Conservation (phyloP, 2,113 vertebrate species). For the Nesogale talazaci region DNA sequence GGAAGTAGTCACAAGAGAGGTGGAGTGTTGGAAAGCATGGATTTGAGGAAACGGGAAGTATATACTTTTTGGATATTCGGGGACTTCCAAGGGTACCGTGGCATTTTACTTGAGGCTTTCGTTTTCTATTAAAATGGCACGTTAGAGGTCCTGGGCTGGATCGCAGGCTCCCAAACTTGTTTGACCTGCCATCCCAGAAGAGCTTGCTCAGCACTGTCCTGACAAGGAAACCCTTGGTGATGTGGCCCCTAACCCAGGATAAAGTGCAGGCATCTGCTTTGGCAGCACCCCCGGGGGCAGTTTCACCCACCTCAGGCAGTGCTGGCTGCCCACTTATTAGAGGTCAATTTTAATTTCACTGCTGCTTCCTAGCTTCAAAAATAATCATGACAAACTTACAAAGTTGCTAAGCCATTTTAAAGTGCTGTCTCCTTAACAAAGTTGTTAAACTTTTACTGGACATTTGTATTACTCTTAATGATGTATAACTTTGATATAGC, state of each 20-base stretch:
- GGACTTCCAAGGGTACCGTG: not conserved
- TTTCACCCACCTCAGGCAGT: too few species aligned
- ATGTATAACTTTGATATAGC: too few species aligned
- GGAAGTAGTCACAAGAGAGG: not conserved
- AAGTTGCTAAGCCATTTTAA: constrained; percentile 35
- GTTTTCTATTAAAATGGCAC: constrained; percentile 1
- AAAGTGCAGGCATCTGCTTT: too few species aligned
- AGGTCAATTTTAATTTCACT: constrained; percentile 44
- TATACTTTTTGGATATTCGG: not conserved
- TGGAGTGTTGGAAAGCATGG: not conserved
- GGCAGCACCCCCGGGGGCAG: too few species aligned
- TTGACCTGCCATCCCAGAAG: too few species aligned
- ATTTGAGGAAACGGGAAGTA: not conserved
- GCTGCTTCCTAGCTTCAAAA: constrained; percentile 23
- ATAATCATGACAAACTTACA: constrained; percentile 39
- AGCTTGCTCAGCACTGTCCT: too few species aligned
- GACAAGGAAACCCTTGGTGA: too few species aligned
- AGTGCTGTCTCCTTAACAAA: constrained; percentile 8
- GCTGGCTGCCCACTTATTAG: not conserved
- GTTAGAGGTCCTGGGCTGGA: constrained; percentile 26
- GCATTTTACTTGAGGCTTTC: not conserved
- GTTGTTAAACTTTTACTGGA: not conserved
- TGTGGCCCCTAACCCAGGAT: too few species aligned
- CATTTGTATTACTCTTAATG: too few species aligned
- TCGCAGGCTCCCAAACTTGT: too few species aligned